Evolutionary conservation across 1,140 invertebrate species (phyloP), one percentile per base, ranked within the genome.

Genomic region (Leptonema lineaticorne): DNA sequence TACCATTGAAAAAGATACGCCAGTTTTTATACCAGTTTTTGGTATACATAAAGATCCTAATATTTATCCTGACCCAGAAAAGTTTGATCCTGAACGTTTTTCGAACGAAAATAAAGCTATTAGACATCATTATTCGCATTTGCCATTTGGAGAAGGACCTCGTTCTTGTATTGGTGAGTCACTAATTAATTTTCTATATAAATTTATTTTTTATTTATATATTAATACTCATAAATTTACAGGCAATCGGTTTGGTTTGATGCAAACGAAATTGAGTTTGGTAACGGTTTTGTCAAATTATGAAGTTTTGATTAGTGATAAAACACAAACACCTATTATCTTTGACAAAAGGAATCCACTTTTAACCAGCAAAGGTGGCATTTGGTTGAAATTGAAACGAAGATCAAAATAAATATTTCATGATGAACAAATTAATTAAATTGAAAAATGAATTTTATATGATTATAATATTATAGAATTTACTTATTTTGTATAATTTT

Each of bases 1-100:
- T 0, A 29, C 7, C 14, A 29, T 71, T 14, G 45, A 57, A 11
- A 26, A 20, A 7, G 79, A 75, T 0, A 76, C 74, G 6, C 71
- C 72, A 6, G 53, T 74, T 60, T 53, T 56, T 6, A 74, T 78
- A 41, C 75, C 77, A 0, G 46, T 73, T 1, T 70, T 66, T 29
- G 69, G 63, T 6, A 58, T 78, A n/a, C 78, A 79, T 9, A 63
- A 57, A 18, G 81, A 87, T 68, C 74, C 78, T 1, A 72, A 79
- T 29, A 76, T 78, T 59, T 89, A 79, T 69, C 80, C 84, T 6
- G 77, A 88, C 62, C 87, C 88, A 1, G 79, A 85, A 11, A 75
- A 74, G 11, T 89, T 87, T 73, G 78, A 88, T 74, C 87, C 88
- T 0, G 85, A 88, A 57, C 75, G 86, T 59, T 89, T 89, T 73